Conservation (phyloP, 2,888 invertebrate genomes). For the Eustalomyia histrio region DNA sequence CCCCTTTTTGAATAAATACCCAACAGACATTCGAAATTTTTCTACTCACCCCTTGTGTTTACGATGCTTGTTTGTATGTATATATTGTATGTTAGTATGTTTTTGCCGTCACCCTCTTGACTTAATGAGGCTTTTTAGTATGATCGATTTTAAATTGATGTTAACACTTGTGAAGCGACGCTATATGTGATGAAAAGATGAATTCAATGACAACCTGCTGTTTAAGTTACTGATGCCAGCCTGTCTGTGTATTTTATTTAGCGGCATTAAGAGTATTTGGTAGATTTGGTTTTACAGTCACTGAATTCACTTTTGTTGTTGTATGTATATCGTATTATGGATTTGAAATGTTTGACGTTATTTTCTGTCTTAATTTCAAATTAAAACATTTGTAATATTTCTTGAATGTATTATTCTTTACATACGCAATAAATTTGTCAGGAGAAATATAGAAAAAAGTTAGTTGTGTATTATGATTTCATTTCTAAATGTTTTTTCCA, state of each 20-base stretch:
- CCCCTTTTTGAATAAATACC: constrained; percentile 21
- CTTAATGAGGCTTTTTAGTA: constrained; percentile 74
- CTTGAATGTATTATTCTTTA: not conserved
- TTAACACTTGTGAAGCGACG: constrained; percentile 70
- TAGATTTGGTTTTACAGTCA: constrained; percentile 45
- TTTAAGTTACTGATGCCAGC: constrained; percentile 26
- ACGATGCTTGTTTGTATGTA: not conserved
- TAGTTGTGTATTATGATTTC: constrained; percentile 22
- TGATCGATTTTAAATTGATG: constrained; percentile 77
- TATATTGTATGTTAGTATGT: not conserved
- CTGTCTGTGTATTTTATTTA: constrained; percentile 34
- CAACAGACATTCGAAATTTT: not conserved
- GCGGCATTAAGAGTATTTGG: constrained; percentile 29
- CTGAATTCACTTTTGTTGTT: constrained; percentile 21
- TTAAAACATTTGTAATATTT: not conserved
- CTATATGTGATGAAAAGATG: constrained; percentile 34
- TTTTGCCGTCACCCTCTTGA: constrained; percentile 72
- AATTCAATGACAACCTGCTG: constrained; percentile 59
- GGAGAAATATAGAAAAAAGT: constrained; percentile 1
- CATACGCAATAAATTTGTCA: not conserved
- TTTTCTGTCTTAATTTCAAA: not conserved
- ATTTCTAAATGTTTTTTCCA: constrained; percentile 43
- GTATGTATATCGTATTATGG: not conserved
- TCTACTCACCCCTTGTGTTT: constrained; percentile 45
- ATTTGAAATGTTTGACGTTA: not conserved